Evolutionary conservation across 2,797 vertebrate species (phyloP).

Genomic region (Okamejei kenojei): DNA sequence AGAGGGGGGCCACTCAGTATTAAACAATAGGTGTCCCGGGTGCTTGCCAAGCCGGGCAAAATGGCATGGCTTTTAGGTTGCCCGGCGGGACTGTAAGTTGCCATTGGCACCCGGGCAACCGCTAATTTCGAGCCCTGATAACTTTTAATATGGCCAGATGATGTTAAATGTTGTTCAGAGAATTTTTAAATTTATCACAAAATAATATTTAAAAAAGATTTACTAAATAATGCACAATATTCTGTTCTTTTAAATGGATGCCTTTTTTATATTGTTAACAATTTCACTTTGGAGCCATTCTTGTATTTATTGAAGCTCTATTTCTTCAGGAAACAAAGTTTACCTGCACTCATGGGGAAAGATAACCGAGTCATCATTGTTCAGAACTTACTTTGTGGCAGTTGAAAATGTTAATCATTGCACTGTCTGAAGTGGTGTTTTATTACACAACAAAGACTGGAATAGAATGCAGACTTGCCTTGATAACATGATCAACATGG

Average conservation of each 20-base stretch:
- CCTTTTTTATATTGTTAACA: neutral
- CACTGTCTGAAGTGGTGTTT: conserved; percentile 3
- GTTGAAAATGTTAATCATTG: conserved; percentile 26
- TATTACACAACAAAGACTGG: conserved; percentile 7
- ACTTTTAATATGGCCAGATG: neutral
- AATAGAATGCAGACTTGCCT: neutral
- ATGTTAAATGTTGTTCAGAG: neutral
- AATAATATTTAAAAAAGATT: neutral
- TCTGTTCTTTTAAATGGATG: neutral
- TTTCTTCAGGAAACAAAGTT: neutral
- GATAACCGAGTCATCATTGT: neutral
- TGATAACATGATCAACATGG: conserved; percentile 12
- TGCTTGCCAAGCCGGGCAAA: no score
- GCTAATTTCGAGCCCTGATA: neutral
- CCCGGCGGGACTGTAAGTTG: no score
- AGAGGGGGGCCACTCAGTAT: no score
- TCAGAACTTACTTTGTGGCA: neutral
- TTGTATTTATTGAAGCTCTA: conserved; percentile 5
- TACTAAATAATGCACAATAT: neutral
- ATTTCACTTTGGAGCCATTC: neutral
- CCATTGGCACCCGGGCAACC: no score
- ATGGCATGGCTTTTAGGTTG: no score
- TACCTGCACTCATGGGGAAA: neutral
- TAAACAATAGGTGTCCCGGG: no score
- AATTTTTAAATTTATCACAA: neutral